These are phyloP conservation scores for Myotis yumanensis DNA, from an alignment of 2,113 vertebrate genomes.

Conservation along the genomic window DNA sequence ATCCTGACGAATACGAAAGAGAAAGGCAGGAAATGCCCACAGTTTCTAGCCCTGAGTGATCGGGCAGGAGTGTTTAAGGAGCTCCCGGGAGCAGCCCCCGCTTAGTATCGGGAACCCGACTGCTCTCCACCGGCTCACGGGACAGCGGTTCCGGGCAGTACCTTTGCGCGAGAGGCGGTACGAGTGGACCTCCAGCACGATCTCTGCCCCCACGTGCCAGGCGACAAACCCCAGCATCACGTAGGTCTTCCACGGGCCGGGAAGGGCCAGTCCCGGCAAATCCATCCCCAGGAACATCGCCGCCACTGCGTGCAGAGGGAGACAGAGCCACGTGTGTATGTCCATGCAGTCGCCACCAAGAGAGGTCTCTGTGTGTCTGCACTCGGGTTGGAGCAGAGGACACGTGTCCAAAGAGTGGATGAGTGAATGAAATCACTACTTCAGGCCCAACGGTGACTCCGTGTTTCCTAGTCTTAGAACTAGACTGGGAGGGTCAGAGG, in stretches of 20 bases:
- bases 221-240: slow-evolving; percentile 87
- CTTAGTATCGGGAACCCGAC: too few relatives aligned
- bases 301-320: slow-evolving; percentile 74
- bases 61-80: neutral
- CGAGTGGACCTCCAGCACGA: slow-evolving; percentile 88
- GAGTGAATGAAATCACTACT: neutral
- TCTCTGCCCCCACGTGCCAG: slow-evolving; percentile 87
- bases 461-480: neutral
- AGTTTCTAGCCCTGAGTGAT: neutral
- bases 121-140: too few relatives aligned
- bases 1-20: neutral
- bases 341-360: neutral
- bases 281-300: slow-evolving; percentile 90
- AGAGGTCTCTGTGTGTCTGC: neutral
- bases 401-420: neutral
- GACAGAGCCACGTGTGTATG: neutral
- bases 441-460: neutral
- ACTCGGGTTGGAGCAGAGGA: neutral
- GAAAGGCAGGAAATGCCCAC: neutral
- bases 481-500: neutral
- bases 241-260: slow-evolving; percentile 85
- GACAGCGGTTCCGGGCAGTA: slow-evolving; percentile 61
- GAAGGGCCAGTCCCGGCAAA: slow-evolving; percentile 87
- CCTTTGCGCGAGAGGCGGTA: slow-evolving; percentile 85
- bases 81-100: neutral